Percentiles rank a stretch among this genome's conserved stretches.
These are phyloP conservation scores for Sorex araneus DNA, from an alignment of 2,113 vertebrate genomes.

Conservation along the genomic window DNA sequence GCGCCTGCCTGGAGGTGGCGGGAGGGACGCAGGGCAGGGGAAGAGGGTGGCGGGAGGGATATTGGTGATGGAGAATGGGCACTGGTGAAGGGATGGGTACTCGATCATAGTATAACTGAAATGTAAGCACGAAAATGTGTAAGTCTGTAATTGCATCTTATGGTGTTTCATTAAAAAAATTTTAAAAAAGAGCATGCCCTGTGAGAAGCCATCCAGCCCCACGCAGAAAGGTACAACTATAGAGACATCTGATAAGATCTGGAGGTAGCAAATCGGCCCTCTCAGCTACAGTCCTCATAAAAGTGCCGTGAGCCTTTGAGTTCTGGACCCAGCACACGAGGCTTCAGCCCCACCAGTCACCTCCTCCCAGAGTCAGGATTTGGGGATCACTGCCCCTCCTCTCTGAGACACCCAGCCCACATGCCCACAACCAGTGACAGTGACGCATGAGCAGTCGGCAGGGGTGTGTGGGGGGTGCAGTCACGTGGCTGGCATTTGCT, in stretches of 20 bases:
- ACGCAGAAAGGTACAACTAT: slow-evolving; percentile 58
- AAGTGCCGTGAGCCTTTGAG: not conserved
- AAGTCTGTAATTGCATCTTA: too few species aligned
- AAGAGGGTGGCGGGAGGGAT: too few species aligned
- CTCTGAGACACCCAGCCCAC: not conserved
- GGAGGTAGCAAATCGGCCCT: not conserved
- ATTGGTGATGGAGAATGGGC: too few species aligned
- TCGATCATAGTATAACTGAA: too few species aligned
- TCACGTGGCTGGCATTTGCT: not conserved
- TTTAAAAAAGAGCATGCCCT: too few species aligned
- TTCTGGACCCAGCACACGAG: not conserved
- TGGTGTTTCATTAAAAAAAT: too few species aligned
- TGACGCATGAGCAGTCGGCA: not conserved
- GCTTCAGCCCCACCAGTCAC: not conserved
- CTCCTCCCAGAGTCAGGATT: not conserved
- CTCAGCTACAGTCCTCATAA: not conserved
- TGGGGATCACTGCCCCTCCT: not conserved
- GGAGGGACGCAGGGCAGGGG: too few species aligned
- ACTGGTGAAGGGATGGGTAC: too few species aligned
- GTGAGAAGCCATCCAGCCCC: slow-evolving; percentile 41
- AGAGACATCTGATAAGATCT: not conserved
- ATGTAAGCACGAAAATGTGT: too few species aligned
- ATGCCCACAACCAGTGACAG: not conserved
- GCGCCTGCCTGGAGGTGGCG: too few species aligned
- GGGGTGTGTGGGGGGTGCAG: not conserved